Evolutionary conservation across 92 coral and sea anemone species (phyloP).

Genomic region (Zoanthus gigantus): DNA sequence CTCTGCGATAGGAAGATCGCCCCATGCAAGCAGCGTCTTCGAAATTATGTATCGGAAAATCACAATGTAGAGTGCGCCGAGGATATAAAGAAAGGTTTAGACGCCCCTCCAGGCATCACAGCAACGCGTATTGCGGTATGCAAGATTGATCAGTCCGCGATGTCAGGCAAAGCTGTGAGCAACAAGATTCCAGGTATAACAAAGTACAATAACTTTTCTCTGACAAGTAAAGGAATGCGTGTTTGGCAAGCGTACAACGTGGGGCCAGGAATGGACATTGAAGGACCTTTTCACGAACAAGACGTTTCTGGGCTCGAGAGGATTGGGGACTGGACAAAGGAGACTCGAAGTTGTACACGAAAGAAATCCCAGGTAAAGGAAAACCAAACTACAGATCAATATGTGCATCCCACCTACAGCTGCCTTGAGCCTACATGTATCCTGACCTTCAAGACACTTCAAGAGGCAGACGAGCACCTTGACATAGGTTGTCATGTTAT

Average conservation of each 20-base stretch:
- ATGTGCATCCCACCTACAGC: constrained; percentile 11
- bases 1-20: too few species aligned
- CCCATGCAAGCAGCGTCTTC: too few species aligned
- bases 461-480: constrained; percentile 63
- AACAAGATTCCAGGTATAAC: constrained; percentile 58
- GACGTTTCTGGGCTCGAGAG: constrained; percentile 41
- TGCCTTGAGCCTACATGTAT: constrained; percentile 61
- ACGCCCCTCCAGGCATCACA: too few species aligned
- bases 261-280: constrained; percentile 37
- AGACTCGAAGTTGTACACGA: constrained; percentile 12
- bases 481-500: constrained; percentile 53
- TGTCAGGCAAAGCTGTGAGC: constrained; percentile 39
- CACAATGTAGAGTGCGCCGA: too few species aligned
- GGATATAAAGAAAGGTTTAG: too few species aligned
- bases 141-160: constrained; percentile 29
- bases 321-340: constrained; percentile 45
- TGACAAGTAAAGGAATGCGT: constrained; percentile 35
- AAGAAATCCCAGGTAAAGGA: constrained; percentile 44
- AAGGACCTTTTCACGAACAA: constrained; percentile 18
- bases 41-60: too few species aligned
- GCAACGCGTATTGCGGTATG: constrained; percentile 13
- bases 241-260: constrained; percentile 55
- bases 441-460: constrained; percentile 47
- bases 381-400: constrained; percentile 27
- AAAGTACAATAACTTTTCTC: constrained; percentile 51